A percentile compares a stretch with the other conserved stretches of the same genome.
Conservation (phyloP, 2,797 vertebrate genomes). For the Oreochromis grahami region DNA sequence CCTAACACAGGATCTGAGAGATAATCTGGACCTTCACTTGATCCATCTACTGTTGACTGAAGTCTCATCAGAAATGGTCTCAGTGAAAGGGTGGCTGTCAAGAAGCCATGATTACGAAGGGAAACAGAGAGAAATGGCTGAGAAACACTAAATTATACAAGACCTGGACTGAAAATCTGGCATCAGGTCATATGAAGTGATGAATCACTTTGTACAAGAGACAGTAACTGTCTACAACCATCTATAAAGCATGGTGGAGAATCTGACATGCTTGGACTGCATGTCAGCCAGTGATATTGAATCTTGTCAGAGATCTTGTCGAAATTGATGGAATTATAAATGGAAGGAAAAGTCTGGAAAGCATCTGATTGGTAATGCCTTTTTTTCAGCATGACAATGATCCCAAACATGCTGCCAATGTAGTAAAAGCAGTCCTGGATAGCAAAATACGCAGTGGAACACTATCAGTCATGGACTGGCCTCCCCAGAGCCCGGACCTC, state of each 20-base stretch:
- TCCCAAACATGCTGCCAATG: background rate
- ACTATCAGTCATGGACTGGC: background rate
- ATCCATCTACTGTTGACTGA: background rate
- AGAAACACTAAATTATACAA: background rate
- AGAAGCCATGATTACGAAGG: background rate
- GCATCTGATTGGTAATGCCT: background rate
- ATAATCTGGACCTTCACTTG: background rate
- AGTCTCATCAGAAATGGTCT: background rate
- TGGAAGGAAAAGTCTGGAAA: background rate
- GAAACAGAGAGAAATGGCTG: background rate
- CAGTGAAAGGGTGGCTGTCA: background rate
- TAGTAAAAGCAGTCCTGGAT: background rate
- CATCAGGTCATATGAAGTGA: background rate
- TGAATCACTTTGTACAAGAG: background rate
- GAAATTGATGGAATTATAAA: background rate
- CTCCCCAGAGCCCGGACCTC: background rate
- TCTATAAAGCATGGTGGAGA: background rate
- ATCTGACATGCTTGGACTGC: background rate
- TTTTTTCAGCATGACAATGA: background rate
- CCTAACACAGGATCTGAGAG: background rate
- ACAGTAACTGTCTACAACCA: background rate
- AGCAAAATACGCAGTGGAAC: background rate
- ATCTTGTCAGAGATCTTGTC: background rate
- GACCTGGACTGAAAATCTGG: background rate
- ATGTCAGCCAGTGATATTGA: background rate